Base-by-base conservation (phyloP, 2,888 invertebrate genomes). In the Flexamia atlantica region DNA sequence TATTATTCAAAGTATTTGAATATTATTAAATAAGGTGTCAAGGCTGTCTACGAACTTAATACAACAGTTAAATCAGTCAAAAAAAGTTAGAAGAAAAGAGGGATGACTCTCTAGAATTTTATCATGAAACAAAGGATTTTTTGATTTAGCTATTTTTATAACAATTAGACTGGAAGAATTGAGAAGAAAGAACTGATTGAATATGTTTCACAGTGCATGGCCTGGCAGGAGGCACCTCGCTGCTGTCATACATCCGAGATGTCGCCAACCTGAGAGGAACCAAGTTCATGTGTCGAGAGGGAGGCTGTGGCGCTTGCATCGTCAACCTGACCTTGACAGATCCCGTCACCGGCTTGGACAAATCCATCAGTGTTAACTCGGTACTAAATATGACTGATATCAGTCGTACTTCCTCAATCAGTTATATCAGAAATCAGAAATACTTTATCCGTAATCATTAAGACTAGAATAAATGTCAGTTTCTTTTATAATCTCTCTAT, bases 201-300 rank as follows among this genome's bases (percentile, higher is more conserved):
- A 7, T 9, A 9, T 36, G 4, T 68, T 0, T 25, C 83, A 83
- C 80, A 28, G 12, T 60, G 25, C 10, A 79, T 50, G 32, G 82
- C 72, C n/a, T 76, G 50, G 70, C 85, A 25, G 92, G 93, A 0
- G 92, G 92, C 50, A 93, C 93, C 0, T 91, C 93, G 0, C 89
- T 95, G 0, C 94, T 94, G 86, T 92, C 92, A 46, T 95, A 92
- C 87, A 92, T 95, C 74, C 90, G 95, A 5, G 92, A 92, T 0
- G 90, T 92, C 83, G 92, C 93, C 0, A 91, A 92, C 81, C 89
- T 95, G 0, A 92, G 92, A 0, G 95, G 95, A 0, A 95, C 95
- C 0, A 95, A 95, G 88, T 91, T 90, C 4, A 95, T 95, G 94
- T 95, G 95, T 40, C 36, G 70, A 5, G 70, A 70, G 40, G 70